Percentiles rank a stretch among this genome's conserved stretches.
Evolutionary conservation across 1,140 invertebrate species (phyloP).

Genomic region (Drosophila lowei): DNA sequence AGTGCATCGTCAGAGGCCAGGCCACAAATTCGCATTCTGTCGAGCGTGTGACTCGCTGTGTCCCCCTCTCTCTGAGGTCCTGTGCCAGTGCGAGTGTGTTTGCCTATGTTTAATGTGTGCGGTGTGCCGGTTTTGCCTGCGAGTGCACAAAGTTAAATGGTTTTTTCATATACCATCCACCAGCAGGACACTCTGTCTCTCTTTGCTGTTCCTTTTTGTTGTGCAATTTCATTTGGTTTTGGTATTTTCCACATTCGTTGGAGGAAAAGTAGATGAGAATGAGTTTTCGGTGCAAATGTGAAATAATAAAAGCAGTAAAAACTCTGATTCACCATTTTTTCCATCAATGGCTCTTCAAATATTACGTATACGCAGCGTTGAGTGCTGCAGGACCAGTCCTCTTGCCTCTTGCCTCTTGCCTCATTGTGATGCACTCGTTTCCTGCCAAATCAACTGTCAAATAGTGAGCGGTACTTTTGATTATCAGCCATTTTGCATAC

Average conservation of each 20-base stretch:
- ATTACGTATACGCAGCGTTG: constrained; percentile 3
- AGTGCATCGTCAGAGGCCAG: no score
- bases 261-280: background rate
- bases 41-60: constrained; percentile 7
- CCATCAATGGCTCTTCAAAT: background rate
- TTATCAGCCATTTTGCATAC: constrained; percentile 62
- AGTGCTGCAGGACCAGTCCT: background rate
- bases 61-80: background rate
- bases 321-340: constrained; percentile 10
- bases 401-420: no score
- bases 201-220: background rate
- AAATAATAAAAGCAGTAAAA: constrained; percentile 20
- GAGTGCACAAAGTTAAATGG: constrained; percentile 56
- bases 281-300: constrained; percentile 4
- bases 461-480: constrained; percentile 61
- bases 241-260: background rate
- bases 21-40: constrained; percentile 35
- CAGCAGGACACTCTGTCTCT: background rate
- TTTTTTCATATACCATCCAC: constrained; percentile 37
- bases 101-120: constrained; percentile 10
- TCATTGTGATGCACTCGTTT: constrained; percentile 43
- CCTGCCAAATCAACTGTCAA: constrained; percentile 63
- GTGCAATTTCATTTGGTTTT: constrained; percentile 27
- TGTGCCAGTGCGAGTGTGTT: constrained; percentile 7
- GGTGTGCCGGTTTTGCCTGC: constrained; percentile 37